Base-by-base conservation (phyloP, 2,113 vertebrate genomes). In the Asarcornis scutulata region DNA sequence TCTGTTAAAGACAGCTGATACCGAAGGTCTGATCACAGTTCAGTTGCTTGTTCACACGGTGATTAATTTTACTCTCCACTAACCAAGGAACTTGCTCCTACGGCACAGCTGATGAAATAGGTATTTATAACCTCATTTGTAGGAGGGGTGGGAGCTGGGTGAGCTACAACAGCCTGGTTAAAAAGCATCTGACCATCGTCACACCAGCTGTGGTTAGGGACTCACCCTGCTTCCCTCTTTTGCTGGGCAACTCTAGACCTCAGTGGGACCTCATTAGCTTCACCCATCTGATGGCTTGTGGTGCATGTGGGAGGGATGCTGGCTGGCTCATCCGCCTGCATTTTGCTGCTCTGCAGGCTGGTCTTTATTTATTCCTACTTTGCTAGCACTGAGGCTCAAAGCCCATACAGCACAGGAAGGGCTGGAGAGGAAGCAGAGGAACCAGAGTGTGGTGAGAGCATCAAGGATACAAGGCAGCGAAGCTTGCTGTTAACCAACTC, bases 381-480 rank as follows among this genome's bases (percentile, higher is more conserved):
- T 5, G 17, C 50, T 62, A 50, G 27, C 29, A 42, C 60, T 38
- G 48, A 53, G 69, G 34, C 69, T 69, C 44, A 55, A 82, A 69
- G 13, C 42, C 32, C 0, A 0, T 18, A 32, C 23, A 0, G 0
- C 55, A 56, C 59, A 56, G 48, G 58, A 79, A 58, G 27, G 84
- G 36, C 48, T 94, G 81, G 81, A 80, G 68, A 80, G 31, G 85
- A 63, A 46, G 62, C 48, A 58, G 56, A 75, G 32, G 40, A 91
- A 53, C 26, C 9, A 81, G 46, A 7, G 5, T 0, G 4, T 50
- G 38, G 25, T n/a, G 17, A 31, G 7, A 6, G 21, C 42, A 3
- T 26, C 48, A 17, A 58, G 40, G 36, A 11, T 46, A 18, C 5
- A 32, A 12, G 1, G 5, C 50, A 59, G 25, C 0, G 0, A 36